Base-by-base conservation (phyloP, 2,113 vertebrate species). In the Alexandromys fortis region DNA sequence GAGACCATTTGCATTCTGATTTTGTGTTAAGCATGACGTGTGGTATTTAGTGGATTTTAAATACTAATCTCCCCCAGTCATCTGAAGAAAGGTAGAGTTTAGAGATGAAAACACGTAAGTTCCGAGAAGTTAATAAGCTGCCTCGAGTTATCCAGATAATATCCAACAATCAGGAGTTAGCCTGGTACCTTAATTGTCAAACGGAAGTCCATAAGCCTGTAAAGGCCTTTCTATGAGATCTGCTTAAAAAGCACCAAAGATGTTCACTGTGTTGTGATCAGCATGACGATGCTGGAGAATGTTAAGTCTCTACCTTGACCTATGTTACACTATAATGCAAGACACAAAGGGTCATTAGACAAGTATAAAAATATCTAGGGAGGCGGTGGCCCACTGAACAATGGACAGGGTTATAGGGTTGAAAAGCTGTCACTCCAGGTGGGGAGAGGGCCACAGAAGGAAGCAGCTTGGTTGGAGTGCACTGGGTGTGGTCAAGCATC, bases 371-470 rank as follows among this genome's bases (percentile, higher is more conserved):
- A 89, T 42, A 35, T 0, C 0, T 49, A 24, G 26, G 49, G 73
- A 35, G 42, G n/a, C 70, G 33, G 67, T 85, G 55, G 11, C 87
- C 55, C 22, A 9, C n/a, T 28, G 63, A 87, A 88, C 78, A 81
- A 90, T 55, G 58, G 38, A 76, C 8, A 55, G 13, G 8, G 2
- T 67, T 92, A 67, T 28, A 68, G 33, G 28, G 55, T 30, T 70
- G 85, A 90, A 96, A 97, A 30, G 47, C 68, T 79, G 49, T 86
- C 77, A 58, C 47, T 94, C 17, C 47, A 70, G 22, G 47, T 70
- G 35, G 67, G 82, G 63, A 86, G 13, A 93, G 77, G 38, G 38
- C 4, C 0, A 0, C 49, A 52, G 92, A 90, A 47, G 38, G 82
- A 94, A 49, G 24, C 49, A 78, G 42, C 2, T 11, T 35, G 26